Evolutionary conservation across 2,797 vertebrate species (phyloP), one percentile per base, ranked within the genome.

Genomic region (Salmo trutta): DNA sequence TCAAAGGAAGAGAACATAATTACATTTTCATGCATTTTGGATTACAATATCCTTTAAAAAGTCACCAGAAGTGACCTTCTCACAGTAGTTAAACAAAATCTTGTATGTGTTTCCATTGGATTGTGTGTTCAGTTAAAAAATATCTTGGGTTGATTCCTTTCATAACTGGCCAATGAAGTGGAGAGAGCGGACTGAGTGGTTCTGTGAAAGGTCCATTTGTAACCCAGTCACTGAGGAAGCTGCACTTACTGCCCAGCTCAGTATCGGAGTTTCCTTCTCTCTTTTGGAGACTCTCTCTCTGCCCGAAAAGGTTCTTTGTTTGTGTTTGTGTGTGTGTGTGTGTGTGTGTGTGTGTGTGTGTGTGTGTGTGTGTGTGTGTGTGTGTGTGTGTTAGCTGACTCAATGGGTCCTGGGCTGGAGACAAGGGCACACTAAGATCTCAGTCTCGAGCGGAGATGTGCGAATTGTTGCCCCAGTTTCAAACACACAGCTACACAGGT

Each of bases 121-220:
- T 47, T 47, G 12, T 47, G 41, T 59, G 56, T 19, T 6, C 0
- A 21, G 0, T 19, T 21, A 79, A 71, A 79, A 69, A 83, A 14
- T 74, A 77, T 77, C 75, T 73, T 73, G 8, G n/a, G n/a, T 24
- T 64, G 8, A 70, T 62, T 52, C 75, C 79, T 71, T 54, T 82
- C 79, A 78, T 83, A 76, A 72, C 68, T 77, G 81, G 74, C 85
- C 71, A 86, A 79, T 86, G 81, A 84, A 73, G 84, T 84, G 83
- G 82, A 86, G 83, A 84, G 70, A 88, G 74, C 77, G 2, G 41
- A 66, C 64, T 69, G 77, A 81, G 85, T 84, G 80, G 79, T 85
- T 88, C 81, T 83, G 36, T 47, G 85, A 89, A 84, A 88, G 83
- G 74, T 86, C 90, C 90, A 92, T 93, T 92, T 91, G 91, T 92